Conservation (phyloP, 2,797 vertebrate genomes). For the Chloroceryle inda region DNA sequence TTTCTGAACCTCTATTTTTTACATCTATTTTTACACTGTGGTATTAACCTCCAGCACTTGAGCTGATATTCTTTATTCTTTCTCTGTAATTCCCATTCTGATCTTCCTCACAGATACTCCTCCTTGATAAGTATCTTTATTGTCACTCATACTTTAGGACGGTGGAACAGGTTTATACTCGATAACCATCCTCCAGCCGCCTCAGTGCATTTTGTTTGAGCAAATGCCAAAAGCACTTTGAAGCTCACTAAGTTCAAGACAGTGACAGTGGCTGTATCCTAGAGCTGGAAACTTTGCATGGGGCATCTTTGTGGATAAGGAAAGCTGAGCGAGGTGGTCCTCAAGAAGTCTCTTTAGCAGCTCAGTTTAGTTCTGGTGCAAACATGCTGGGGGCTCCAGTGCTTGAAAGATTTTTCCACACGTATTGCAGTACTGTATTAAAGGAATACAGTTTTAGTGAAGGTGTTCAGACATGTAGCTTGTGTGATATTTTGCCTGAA, state of each 20-base stretch:
- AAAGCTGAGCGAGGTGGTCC: background rate
- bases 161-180: background rate
- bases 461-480: background rate
- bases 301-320: background rate
- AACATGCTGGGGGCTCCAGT: background rate
- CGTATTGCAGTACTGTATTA: background rate
- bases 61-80: background rate
- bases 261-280: background rate
- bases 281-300: background rate
- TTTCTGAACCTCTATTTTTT: background rate
- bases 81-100: background rate
- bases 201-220: background rate
- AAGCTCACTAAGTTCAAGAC: background rate
- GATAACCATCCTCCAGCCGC: background rate
- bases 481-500: background rate
- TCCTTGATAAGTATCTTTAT: background rate
- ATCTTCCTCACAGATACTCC: background rate
- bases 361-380: background rate
- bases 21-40: background rate
- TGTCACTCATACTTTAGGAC: background rate
- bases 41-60: background rate
- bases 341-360: background rate
- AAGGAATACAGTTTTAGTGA: background rate
- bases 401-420: background rate
- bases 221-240: background rate